Evolutionary conservation across 1,140 invertebrate species (phyloP).

Genomic region (Panonychus citri): DNA sequence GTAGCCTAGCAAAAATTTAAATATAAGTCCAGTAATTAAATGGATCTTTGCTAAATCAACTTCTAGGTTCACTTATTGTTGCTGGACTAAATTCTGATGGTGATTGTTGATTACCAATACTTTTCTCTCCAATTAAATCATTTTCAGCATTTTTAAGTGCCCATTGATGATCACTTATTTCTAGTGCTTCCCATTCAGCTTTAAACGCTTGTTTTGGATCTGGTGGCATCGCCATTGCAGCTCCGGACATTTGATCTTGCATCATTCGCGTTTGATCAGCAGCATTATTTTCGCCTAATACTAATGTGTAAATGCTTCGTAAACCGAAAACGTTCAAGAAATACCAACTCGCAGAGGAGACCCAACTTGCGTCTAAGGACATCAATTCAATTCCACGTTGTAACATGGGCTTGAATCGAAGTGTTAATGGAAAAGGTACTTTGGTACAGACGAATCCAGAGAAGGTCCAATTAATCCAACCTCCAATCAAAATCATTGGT

Average conservation of each 20-base stretch:
- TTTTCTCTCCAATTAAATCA: background rate
- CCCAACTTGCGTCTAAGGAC: constrained; percentile 94
- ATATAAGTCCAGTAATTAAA: background rate
- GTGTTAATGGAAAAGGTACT: constrained; percentile 91
- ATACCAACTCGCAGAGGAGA: constrained; percentile 98
- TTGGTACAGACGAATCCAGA: constrained; percentile 98
- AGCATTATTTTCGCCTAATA: constrained; percentile 43
- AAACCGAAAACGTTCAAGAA: constrained; percentile 98
- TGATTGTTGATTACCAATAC: too few relatives aligned
- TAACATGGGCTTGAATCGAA: constrained; percentile 96
- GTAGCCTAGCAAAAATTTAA: too few relatives aligned
- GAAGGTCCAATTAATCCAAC: constrained; percentile 99
- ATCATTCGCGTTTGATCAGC: constrained; percentile 88
- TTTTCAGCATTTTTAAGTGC: constrained; percentile 43
- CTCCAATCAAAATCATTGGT: constrained; percentile 95
- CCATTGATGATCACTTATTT: constrained; percentile 84
- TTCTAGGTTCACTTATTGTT: too few relatives aligned
- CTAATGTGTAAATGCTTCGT: constrained; percentile 86
- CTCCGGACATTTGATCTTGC: constrained; percentile 93
- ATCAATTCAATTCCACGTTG: constrained; percentile 87
- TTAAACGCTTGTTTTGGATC: constrained; percentile 98
- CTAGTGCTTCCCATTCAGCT: constrained; percentile 94
- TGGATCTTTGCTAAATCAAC: too few relatives aligned
- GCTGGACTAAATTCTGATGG: too few relatives aligned
- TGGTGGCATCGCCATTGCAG: constrained; percentile 83